Evolutionary conservation across 2,888 invertebrate species (phyloP).

Genomic region (Pycnomerus fuliginosus): DNA sequence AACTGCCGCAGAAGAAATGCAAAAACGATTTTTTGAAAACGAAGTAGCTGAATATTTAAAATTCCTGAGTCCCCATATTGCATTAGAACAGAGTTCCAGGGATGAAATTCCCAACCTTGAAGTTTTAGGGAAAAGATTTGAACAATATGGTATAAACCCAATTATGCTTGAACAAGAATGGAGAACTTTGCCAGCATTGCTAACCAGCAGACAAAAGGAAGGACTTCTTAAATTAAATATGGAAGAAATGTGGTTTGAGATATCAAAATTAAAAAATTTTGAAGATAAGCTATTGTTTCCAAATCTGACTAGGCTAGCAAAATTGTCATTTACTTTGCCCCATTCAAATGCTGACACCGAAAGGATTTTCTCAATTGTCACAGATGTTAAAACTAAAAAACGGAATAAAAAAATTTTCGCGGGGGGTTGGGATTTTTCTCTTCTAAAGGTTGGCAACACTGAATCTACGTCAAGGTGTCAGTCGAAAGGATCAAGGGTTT

Average conservation of each 20-base stretch:
- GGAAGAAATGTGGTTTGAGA: not conserved
- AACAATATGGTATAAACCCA: too few relatives aligned
- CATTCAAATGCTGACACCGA: constrained; percentile 22
- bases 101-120: too few relatives aligned
- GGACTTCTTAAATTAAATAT: not conserved
- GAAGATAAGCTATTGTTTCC: not conserved
- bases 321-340: constrained; percentile 5
- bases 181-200: constrained; percentile 1
- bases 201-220: not conserved
- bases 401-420: constrained; percentile 10
- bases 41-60: too few relatives aligned
- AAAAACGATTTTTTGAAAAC: constrained; percentile 1
- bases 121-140: too few relatives aligned
- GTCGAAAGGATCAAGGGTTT: too few relatives aligned
- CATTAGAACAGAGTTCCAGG: too few relatives aligned
- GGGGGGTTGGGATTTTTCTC: too few relatives aligned
- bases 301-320: constrained; percentile 5
- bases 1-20: constrained; percentile 1
- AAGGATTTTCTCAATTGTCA: constrained; percentile 17
- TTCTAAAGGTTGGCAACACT: too few relatives aligned
- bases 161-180: too few relatives aligned
- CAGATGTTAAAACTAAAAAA: constrained; percentile 17
- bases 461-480: too few relatives aligned
- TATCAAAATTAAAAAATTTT: constrained; percentile 2
- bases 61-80: too few relatives aligned